These are phyloP conservation scores for Epinephelus fuscoguttatus DNA, from an alignment of 2,113 vertebrate genomes.

Conservation along the genomic window DNA sequence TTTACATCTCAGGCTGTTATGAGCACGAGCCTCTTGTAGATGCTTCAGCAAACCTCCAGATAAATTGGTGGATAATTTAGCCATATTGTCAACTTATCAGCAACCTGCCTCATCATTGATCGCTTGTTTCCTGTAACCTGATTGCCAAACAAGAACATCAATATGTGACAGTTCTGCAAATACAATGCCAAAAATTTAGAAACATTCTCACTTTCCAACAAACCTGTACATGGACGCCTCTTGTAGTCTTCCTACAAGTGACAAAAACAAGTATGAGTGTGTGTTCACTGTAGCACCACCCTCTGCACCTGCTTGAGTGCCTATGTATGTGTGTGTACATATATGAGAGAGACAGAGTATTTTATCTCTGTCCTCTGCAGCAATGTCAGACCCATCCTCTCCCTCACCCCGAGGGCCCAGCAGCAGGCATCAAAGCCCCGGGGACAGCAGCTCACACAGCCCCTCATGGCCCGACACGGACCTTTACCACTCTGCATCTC, in stretches of 20 bases:
- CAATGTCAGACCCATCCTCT: constrained; percentile 58
- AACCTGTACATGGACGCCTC: no score
- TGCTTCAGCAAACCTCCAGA: background rate
- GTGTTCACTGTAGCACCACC: constrained; percentile 3
- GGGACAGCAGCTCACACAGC: constrained; percentile 48
- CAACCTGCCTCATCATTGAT: background rate
- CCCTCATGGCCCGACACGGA: constrained; percentile 47
- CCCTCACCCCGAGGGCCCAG: constrained; percentile 35
- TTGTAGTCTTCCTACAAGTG: no score
- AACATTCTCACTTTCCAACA: background rate
- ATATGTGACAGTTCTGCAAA: no score
- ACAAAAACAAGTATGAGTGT: no score
- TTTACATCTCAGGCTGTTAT: no score
- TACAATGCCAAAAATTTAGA: no score
- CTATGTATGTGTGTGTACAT: background rate
- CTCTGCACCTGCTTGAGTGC: constrained; percentile 11
- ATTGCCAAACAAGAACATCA: background rate
- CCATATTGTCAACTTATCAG: background rate
- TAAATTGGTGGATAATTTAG: background rate
- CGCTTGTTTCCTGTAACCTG: background rate
- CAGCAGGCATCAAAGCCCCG: constrained; percentile 49
- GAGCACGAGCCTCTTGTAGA: no score
- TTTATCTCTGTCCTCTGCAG: constrained; percentile 52
- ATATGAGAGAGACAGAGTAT: background rate
- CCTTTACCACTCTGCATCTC: constrained; percentile 52